Evolutionary conservation across 2,888 invertebrate genomes (phyloP), one percentile per base, ranked within the genome.

Genomic region (Phania funesta): DNA sequence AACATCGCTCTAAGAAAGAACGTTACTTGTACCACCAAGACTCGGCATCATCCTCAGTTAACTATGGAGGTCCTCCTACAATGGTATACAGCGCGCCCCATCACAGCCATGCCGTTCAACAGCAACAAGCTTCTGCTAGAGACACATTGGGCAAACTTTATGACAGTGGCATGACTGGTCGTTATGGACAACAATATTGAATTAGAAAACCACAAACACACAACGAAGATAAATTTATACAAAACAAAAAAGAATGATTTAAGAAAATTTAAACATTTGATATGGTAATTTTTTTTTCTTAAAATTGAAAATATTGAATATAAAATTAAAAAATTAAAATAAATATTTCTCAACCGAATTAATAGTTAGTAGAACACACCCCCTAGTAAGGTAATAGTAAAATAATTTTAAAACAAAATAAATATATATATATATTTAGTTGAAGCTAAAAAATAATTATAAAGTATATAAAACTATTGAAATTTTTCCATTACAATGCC

Each of bases 111-210:
- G 65, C 22, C 13, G 85, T 86, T 60, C 87, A 87, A 35, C 80
- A 84, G 38, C 82, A 76, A 22, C 62, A 62, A 94, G 95, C 89
- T 93, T 95, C 93, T 84, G 93, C 88, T 84, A 88, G 88, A 85
- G 95, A 95, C 90, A 95, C 94, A 88, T 93, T 96, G 87, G 96
- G 96, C 93, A 97, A 97, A 92, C 93, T 97, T 87, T 97, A 96
- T 92, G 97, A 96, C 91, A 94, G 95, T 90, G 96, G 95, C 89
- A 96, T 96, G 92, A 94, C 94, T 86, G 95, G 90, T 83, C 94
- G 91, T 85, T 91, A 91, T 84, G 90, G 90, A 38, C 90, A 90
- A 62, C 91, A 91, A 85, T 91, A 87, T 86, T 89, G 88, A 85
- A 7, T 44, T 6, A 48, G 3, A 29, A 35, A 35, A n/a, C 3